These are phyloP conservation scores for Fringilla coelebs DNA, from an alignment of 2,797 vertebrate species.

Conservation along the genomic window DNA sequence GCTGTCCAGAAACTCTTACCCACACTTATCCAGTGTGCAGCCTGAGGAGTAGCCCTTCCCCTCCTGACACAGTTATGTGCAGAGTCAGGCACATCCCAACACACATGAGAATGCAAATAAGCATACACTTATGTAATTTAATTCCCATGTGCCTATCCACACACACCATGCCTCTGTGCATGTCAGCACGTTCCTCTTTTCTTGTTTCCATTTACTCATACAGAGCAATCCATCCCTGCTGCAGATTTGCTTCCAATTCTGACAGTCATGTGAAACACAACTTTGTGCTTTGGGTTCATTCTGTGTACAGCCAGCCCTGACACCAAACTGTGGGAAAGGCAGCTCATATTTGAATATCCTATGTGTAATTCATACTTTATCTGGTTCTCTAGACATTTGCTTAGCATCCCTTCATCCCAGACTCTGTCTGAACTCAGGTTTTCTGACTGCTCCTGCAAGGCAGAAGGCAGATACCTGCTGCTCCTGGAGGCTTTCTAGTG, in stretches of 20 bases:
- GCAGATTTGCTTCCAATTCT: not conserved
- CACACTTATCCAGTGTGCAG: not conserved
- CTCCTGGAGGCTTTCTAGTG: not conserved
- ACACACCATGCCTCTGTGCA: not conserved
- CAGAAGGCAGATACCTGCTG: not conserved
- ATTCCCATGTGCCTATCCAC: not conserved
- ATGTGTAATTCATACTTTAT: not conserved
- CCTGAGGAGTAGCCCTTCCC: not conserved
- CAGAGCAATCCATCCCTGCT: not conserved
- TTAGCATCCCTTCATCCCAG: not conserved
- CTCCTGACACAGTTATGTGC: not conserved
- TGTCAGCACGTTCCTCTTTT: not conserved
- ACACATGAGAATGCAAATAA: not conserved
- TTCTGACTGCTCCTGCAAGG: not conserved
- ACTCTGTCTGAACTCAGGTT: not conserved
- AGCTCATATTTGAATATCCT: not conserved
- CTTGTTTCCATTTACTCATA: fast-evolving
- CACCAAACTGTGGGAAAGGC: not conserved
- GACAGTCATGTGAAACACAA: not conserved
- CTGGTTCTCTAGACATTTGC: not conserved
- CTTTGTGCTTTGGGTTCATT: not conserved
- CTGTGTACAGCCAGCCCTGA: not conserved
- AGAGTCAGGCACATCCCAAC: not conserved
- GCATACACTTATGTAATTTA: not conserved
- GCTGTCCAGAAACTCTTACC: not conserved